A percentile compares a stretch with the other conserved stretches of the same genome.
Evolutionary conservation across 2,113 vertebrate species (phyloP).

Genomic region (Centropus bengalensis): DNA sequence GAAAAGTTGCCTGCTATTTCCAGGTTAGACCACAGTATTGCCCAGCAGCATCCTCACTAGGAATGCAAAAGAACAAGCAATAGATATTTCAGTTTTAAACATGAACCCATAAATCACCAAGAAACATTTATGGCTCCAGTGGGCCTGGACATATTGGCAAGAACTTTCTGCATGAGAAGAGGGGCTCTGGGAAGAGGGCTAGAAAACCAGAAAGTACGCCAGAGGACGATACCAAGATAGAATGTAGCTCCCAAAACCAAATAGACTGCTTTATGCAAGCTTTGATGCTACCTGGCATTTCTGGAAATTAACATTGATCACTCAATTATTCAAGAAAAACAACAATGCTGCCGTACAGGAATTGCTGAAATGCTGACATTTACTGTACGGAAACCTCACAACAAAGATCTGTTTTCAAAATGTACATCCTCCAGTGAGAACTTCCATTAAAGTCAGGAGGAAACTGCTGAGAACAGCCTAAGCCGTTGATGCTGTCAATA

Average conservation of each 20-base stretch:
- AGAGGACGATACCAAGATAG: not conserved
- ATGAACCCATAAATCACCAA: not conserved
- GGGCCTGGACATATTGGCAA: not conserved
- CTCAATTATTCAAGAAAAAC: not conserved
- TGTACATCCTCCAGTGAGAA: not conserved
- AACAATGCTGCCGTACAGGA: not conserved
- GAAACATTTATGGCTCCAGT: not conserved
- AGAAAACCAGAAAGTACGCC: not conserved
- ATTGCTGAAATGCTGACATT: not conserved
- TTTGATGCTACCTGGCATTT: not conserved
- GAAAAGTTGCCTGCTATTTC: not conserved
- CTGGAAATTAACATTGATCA: not conserved
- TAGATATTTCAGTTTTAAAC: not conserved
- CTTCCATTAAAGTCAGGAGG: not conserved
- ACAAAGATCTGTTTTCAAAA: not conserved
- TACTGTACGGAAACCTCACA: not conserved
- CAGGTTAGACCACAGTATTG: not conserved
- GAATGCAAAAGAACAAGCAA: not conserved
- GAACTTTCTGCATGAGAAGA: not conserved
- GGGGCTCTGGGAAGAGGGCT: not conserved
- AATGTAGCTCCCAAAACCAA: not conserved
- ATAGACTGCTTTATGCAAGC: not conserved
- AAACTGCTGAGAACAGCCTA: not conserved
- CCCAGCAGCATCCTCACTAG: not conserved
- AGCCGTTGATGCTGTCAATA: fast-evolving